Percentiles rank a stretch among this genome's conserved stretches.
phyloP scores from a whole-genome alignment of 2,888 invertebrate species.

The Synanthedon andrenaeformis region DNA sequence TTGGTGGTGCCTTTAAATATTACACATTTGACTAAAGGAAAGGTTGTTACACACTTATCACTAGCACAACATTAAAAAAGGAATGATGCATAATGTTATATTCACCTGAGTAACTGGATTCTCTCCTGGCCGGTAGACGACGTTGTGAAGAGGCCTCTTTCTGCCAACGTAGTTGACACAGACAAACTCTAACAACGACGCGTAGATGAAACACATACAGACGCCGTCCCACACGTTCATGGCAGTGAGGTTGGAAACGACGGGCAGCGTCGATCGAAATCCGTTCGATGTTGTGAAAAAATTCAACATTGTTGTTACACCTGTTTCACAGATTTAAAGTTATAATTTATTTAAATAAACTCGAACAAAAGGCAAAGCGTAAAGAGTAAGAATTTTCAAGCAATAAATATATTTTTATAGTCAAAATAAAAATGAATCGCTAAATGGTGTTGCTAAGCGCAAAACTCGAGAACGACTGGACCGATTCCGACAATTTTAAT shows the following conservation, averaged over 20 bases:
- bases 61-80: not conserved
- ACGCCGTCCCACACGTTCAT: slow-evolving; percentile 99
- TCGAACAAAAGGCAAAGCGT: not conserved
- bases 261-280: slow-evolving; percentile 91
- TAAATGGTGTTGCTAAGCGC: too few relatives aligned
- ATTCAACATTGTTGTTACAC: slow-evolving; percentile 97
- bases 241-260: slow-evolving; percentile 93
- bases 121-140: slow-evolving; percentile 89
- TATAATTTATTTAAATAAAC: not conserved
- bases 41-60: not conserved
- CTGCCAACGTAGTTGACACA: slow-evolving; percentile 96
- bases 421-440: not conserved
- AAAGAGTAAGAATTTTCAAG: not conserved
- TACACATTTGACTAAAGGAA: not conserved
- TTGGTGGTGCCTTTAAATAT: not conserved
- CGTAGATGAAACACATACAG: slow-evolving; percentile 97
- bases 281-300: slow-evolving; percentile 97
- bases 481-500: too few relatives aligned
- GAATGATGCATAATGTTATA: slow-evolving; percentile 3
- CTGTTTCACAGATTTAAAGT: slow-evolving; percentile 49
- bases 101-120: slow-evolving; percentile 92
- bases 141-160: slow-evolving; percentile 89
- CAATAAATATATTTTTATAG: slow-evolving; percentile 1
- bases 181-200: slow-evolving; percentile 92
- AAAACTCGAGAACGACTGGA: too few relatives aligned